Percentiles rank a stretch among this genome's conserved stretches.
Conservation (phyloP, 2,797 vertebrate genomes). For the Rhabdomys pumilio region DNA sequence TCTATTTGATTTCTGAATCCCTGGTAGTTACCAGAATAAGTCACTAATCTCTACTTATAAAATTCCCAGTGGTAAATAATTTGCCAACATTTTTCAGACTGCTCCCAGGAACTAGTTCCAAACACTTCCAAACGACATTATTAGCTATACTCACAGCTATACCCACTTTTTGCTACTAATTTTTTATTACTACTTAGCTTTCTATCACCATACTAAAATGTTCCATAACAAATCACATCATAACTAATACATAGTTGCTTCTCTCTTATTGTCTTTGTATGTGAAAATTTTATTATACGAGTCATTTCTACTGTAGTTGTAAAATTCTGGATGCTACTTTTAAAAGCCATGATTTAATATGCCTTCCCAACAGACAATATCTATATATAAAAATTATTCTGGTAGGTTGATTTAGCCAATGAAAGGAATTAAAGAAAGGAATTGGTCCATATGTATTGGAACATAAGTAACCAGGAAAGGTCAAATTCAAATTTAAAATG, state of each 20-base stretch:
- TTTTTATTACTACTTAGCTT: background rate
- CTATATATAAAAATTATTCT: background rate
- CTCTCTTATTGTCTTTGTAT: background rate
- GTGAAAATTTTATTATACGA: slow-evolving; percentile 10
- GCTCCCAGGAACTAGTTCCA: background rate
- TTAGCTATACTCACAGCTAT: background rate
- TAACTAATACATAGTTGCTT: background rate
- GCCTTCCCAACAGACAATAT: background rate
- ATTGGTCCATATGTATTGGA: background rate
- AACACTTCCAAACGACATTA: background rate
- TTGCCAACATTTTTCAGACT: background rate
- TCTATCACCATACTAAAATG: background rate
- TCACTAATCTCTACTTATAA: background rate
- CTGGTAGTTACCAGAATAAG: background rate
- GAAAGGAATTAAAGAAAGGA: background rate
- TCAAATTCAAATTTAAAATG: background rate
- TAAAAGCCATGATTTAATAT: background rate
- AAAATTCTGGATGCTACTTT: slow-evolving; percentile 29
- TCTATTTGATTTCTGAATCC: background rate
- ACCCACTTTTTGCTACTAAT: background rate
- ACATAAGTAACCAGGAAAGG: background rate
- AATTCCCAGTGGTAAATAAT: background rate
- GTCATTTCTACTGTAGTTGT: background rate
- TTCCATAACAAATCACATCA: background rate
- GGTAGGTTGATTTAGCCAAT: slow-evolving; percentile 55